Base-by-base conservation (phyloP, 2,797 vertebrate genomes). In the Fistularia tabacaria region DNA sequence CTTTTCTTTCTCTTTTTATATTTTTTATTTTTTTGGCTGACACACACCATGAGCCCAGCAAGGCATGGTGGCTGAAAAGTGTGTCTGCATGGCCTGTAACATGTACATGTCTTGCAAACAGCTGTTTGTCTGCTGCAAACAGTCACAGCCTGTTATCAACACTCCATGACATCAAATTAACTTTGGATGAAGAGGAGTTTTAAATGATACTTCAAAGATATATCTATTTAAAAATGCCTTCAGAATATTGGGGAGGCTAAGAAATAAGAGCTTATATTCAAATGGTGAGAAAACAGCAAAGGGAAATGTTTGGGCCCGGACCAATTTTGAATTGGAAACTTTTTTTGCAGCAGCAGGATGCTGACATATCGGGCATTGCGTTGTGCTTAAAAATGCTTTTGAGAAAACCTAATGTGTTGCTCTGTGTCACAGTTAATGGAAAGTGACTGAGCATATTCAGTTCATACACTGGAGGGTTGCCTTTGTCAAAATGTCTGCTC, bases 51-150 rank as follows among this genome's bases (percentile, higher is more conserved):
- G 57, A 79, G 74, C 76, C 60, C 70, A 53, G 74, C 59, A 65
- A 78, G 59, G 75, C 76, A 81, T 64, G 64, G 37, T 65, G 73
- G 76, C 82, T 77, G 79, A 82, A 83, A 87, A 85, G 81, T 82
- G 76, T 79, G 81, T 83, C 80, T 82, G 82, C 74, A 74, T 54
- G 71, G 84, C 83, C 66, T 44, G 64, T 43, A 73, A 55, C 69
- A 54, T 13, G 54, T 68, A 48, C 67, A 71, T 43, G 74, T 69
- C 71, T 66, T 58, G 12, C 57, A 66, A 76, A 73, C 86, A 85
- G 79, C 76, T 83, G 81, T 46, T 65, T 62, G 62, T n/a, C n/a
- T n/a, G n/a, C n/a, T n/a, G n/a, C n/a, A n/a, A n/a, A n/a, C n/a
- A 69, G 62, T 54, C 55, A 75, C 52, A 64, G 73, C 3, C 39